Base-by-base conservation (phyloP, 2,113 vertebrate genomes). In the Podarcis cretensis region DNA sequence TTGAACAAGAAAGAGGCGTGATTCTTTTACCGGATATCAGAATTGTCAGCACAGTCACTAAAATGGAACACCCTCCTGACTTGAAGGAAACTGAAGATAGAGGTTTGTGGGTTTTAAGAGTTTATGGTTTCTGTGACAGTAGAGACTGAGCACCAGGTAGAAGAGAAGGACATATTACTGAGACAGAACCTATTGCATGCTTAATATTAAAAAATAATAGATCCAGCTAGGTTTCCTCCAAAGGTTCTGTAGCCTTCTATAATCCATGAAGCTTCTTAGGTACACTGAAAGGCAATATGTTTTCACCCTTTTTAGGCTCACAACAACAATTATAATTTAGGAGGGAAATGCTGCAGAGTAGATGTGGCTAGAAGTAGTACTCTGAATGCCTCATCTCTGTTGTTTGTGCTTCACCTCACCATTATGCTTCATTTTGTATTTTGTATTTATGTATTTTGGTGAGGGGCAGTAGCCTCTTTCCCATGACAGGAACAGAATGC, bases 1-100 rank as follows among this genome's bases (percentile, higher is more conserved):
- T 99, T 87, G 95, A 96, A 93, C 96, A 94, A 37, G 82, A 95
- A n/a, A 96, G 84, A 16, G 98, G 98, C 59, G 95, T 98, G 35
- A 90, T 85, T 87, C 97, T 99, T 81, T 98, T 99, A 92, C 98
- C 97, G 21, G 98, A 99, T 94, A 96, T 99, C 92, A 98, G 97
- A 96, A 98, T 99, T 87, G 95, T 98, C 95, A 99, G 98, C 96
- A 98, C 98, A 8, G 97, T 99, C 68, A 94, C 97, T 91, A 97
- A 97, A 95, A 95, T 90, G 3, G 98, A 98, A 35, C 91, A 95
- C 69, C 79, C 94, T 0, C 23, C 94, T 83, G 97, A 96, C 16
- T 40, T 87, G 7, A 94, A 84, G 65, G 89, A 87, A 91, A 94
- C 83, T 87, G 78, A 21, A 95, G 65, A 95, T 48, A 92, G 77